Conservation (phyloP, 2,888 invertebrate genomes). For the Drosophila rubida region DNA sequence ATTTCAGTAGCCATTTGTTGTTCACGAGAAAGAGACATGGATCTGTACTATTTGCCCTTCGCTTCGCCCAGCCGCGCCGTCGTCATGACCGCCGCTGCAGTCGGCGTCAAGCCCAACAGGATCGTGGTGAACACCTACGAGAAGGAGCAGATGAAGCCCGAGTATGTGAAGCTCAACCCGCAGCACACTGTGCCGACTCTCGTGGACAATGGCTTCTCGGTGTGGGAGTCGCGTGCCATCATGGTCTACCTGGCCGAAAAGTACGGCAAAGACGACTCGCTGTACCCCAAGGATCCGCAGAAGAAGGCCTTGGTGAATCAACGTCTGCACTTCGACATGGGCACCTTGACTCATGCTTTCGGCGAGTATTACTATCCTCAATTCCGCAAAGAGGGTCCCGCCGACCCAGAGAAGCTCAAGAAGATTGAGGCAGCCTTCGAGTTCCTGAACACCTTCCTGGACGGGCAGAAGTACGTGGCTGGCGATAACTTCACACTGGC, state of each 20-base stretch:
- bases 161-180: conserved; percentile 90
- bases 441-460: conserved; percentile 40
- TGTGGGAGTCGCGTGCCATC: conserved; percentile 94
- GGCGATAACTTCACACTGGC: conserved; percentile 91
- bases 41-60: conserved; percentile 88
- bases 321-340: conserved; percentile 91
- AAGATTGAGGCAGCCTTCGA: conserved; percentile 48
- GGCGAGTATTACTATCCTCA: conserved; percentile 41
- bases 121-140: conserved; percentile 87
- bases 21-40: conserved; percentile 23
- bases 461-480: conserved; percentile 85
- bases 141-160: conserved; percentile 88
- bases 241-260: conserved; percentile 91
- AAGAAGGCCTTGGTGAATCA: conserved; percentile 92
- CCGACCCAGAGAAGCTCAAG: conserved; percentile 32
- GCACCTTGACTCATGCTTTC: conserved; percentile 81
- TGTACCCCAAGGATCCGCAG: conserved; percentile 91
- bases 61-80: conserved; percentile 88
- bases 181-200: conserved; percentile 94
- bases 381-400: conserved; percentile 23
- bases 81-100: conserved; percentile 88
- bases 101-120: conserved; percentile 88
- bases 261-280: conserved; percentile 90
- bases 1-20: conserved; percentile 32
- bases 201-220: conserved; percentile 91